Evolutionary conservation across 2,797 vertebrate genomes (phyloP).

Genomic region (Alca torda): DNA sequence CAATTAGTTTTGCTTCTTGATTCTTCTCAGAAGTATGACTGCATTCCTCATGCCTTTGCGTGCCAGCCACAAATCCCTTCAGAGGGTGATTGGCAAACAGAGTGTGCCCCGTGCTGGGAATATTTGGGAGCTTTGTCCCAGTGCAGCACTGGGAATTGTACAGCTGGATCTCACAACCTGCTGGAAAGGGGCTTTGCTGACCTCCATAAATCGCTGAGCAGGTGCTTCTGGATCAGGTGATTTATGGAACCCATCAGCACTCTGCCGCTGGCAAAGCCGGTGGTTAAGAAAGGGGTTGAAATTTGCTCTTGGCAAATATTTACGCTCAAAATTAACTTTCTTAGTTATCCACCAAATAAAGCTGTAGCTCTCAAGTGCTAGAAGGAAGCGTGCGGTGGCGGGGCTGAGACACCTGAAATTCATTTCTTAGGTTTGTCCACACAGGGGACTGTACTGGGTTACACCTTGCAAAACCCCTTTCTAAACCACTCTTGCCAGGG

Average conservation of each 20-base stretch:
- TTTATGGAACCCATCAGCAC: not conserved
- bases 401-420: not conserved
- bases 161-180: not conserved
- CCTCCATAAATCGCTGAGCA: not conserved
- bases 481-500: not conserved
- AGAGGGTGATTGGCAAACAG: not conserved
- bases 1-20: not conserved
- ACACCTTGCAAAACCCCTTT: not conserved
- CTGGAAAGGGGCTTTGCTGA: not conserved
- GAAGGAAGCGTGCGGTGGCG: not conserved
- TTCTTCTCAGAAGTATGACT: not conserved
- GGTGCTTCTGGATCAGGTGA: not conserved
- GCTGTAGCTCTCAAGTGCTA: not conserved
- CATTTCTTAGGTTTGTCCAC: not conserved
- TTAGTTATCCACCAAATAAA: not conserved
- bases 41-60: not conserved
- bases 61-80: not conserved
- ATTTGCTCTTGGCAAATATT: conserved; percentile 25
- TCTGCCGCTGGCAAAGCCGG: not conserved
- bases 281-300: not conserved
- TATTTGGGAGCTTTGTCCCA: not conserved
- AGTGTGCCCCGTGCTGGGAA: not conserved
- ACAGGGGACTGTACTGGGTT: not conserved
- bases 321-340: not conserved
- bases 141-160: not conserved